Base-by-base conservation (phyloP, 2,113 vertebrate species). In the Phyllostomus discolor region DNA sequence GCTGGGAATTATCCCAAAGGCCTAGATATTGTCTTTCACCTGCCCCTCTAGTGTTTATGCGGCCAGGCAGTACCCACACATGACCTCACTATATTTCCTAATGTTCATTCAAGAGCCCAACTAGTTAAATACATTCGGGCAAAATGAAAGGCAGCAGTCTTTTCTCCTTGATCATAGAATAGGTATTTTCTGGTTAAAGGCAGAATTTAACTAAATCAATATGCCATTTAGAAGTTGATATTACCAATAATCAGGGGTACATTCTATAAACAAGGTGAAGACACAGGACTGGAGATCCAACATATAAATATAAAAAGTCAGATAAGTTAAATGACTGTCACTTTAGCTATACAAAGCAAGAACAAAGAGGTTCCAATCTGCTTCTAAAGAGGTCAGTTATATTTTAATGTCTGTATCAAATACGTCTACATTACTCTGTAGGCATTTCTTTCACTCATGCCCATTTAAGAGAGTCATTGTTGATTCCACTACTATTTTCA, bases 361-460 rank as follows among this genome's bases (percentile, higher is more conserved):
- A 95, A 94, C 90, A 41, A 41, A 96, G 69, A 95, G 85, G 94
- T 91, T 79, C 67, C 89, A 88, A 82, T 96, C 54, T 41, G 33
- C 80, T 76, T 97, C 54, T 54, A 94, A 66, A 1, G 5, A 97
- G 85, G 64, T 96, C 94, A 97, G 96, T 95, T 78, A 94, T 87
- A 96, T 81, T 92, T 98, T 97, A 95, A 96, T 95, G 92, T 38
- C 79, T 83, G 4, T 92, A 92, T 72, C 91, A 96, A 98, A 96
- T 35, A 81, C 57, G 67, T 97, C 80, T 91, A 91, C 64, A 83
- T 93, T 69, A 62, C 19, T 80, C 11, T 43, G 22, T 20, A n/a
- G 35, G 46, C 59, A 79, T 76, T 97, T 94, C 86, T 76, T 97
- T 94, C 86, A 88, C 69, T 88, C 91, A 90, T 33, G 59, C 46